These are phyloP conservation scores for Phoxinus dragarum DNA, from an alignment of 2,797 vertebrate species.

Conservation along the genomic window DNA sequence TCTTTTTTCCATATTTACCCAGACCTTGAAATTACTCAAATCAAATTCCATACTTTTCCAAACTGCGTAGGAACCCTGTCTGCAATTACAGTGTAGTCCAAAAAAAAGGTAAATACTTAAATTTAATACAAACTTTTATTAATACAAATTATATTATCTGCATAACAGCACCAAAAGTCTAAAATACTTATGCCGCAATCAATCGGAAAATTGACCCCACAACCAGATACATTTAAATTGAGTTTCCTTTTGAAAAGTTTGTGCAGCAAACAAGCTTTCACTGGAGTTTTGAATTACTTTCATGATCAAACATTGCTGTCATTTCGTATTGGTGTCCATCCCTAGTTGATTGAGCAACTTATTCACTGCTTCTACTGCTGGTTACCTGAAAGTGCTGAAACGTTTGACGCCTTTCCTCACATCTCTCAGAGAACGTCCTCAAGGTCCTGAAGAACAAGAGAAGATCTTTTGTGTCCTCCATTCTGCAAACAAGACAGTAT, in stretches of 20 bases:
- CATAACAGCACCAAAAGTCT: not conserved
- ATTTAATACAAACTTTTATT: not conserved
- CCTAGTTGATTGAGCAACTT: not conserved
- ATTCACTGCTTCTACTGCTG: not conserved
- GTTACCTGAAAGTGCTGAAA: slow-evolving; percentile 90
- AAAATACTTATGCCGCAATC: not conserved
- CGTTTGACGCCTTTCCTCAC: slow-evolving; percentile 78
- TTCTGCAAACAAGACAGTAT: slow-evolving; percentile 69
- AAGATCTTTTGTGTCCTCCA: slow-evolving; percentile 81
- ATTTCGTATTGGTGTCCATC: not conserved
- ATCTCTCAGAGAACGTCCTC: slow-evolving; percentile 81
- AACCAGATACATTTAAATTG: not conserved
- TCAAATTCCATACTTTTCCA: not conserved
- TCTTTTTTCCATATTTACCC: not conserved
- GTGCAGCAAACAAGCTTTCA: not conserved
- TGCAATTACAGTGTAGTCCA: not conserved
- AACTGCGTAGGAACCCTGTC: not conserved
- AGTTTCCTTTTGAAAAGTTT: not conserved
- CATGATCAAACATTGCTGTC: not conserved
- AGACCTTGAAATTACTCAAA: not conserved
- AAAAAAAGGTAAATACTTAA: not conserved
- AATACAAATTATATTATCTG: not conserved
- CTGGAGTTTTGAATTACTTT: not conserved
- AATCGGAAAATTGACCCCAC: not conserved
- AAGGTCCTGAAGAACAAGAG: slow-evolving; percentile 87